Evolutionary conservation across 35 echinoderm and acorn worm genomes (phyloP), one percentile per base, ranked within the genome.

Genomic region (Ptychodera flava): DNA sequence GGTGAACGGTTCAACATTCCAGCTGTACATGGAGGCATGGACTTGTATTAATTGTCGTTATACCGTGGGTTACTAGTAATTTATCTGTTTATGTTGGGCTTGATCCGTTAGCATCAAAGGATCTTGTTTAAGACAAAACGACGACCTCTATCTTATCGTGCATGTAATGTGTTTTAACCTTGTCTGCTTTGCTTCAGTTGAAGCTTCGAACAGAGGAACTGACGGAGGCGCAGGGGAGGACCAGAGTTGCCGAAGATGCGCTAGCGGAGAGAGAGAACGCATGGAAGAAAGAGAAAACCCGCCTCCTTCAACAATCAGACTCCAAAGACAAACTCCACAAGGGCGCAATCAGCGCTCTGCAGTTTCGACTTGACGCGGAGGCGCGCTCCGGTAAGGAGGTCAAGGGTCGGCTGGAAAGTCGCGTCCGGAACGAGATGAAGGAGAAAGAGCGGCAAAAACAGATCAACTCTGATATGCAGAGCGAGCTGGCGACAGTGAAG

Each of bases 321-420:
- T 87, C 64, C 88, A 90, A 99, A 28, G 96, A 99, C 88, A 99
- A 99, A 35, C 83, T 99, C 29, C 92, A 90, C 88, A 92, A 92
- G 35, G 85, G 90, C 33, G 96, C 94, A 77, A 35, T 92, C 16
- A 79, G 92, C 0, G 96, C 93, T n/a, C 80, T 38, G 75, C 88
- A 89, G 38, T 94, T 99, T 83, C 92, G 93, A 36, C 84, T 99
- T 0, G 96, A 99, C 82, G 91, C 93, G 16, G 96, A 99, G 87
- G 86, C 87, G 35, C 90, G 91, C 36, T 92, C 92, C 36, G 92
- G 94, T 33, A 99, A 91, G 27, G 96, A 99, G 31, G 96, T 92
- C 16, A 79, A 93, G 37, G 83, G 82, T 16, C 75, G 91, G 27
- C 85, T 97, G 79, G 88, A 93, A 83, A 91, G 78, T 38, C 85